A percentile compares a stretch with the other conserved stretches of the same genome.
These are phyloP conservation scores for Holacanthus passer DNA, from an alignment of 2,113 vertebrate genomes.

Conservation along the genomic window DNA sequence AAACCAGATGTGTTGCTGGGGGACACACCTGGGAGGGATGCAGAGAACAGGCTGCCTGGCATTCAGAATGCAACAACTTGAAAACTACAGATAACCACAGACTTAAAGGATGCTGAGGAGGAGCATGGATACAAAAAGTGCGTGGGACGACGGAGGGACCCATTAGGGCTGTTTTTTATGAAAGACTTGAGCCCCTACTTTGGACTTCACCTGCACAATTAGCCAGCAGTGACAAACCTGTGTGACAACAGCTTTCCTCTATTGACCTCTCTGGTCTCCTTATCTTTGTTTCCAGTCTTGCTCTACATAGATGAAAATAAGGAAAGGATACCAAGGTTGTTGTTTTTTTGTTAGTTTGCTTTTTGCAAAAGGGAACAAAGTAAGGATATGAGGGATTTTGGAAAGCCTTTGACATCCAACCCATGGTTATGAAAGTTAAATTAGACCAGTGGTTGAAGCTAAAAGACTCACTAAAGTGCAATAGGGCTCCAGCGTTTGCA, in stretches of 20 bases:
- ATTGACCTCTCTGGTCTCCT: not conserved
- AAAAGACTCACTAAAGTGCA: constrained; percentile 64
- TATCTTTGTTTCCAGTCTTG: constrained; percentile 9
- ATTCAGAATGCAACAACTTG: constrained; percentile 64
- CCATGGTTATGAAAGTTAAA: not conserved
- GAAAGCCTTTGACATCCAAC: constrained; percentile 22
- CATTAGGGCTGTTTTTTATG: constrained; percentile 43
- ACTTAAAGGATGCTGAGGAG: constrained; percentile 48
- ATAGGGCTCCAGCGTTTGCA: constrained; percentile 61
- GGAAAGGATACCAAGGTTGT: not conserved
- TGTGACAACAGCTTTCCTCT: not conserved
- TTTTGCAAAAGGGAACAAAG: constrained; percentile 24
- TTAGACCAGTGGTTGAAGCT: constrained; percentile 63
- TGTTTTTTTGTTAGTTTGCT: not conserved
- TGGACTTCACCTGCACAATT: constrained; percentile 75
- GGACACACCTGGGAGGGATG: constrained; percentile 1
- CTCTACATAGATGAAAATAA: constrained; percentile 1
- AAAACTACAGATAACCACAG: constrained; percentile 42
- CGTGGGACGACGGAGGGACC: constrained; percentile 30
- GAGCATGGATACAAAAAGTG: constrained; percentile 27
- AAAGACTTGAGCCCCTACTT: constrained; percentile 26
- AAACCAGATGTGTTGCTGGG: constrained; percentile 29
- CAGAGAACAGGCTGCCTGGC: constrained; percentile 32
- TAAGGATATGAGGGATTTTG: constrained; percentile 18
- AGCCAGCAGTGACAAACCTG: constrained; percentile 40